A percentile compares a stretch with the other conserved stretches of the same genome.
Evolutionary conservation across 2,888 invertebrate genomes (phyloP).

Genomic region (Tenthredo scrophulariae): DNA sequence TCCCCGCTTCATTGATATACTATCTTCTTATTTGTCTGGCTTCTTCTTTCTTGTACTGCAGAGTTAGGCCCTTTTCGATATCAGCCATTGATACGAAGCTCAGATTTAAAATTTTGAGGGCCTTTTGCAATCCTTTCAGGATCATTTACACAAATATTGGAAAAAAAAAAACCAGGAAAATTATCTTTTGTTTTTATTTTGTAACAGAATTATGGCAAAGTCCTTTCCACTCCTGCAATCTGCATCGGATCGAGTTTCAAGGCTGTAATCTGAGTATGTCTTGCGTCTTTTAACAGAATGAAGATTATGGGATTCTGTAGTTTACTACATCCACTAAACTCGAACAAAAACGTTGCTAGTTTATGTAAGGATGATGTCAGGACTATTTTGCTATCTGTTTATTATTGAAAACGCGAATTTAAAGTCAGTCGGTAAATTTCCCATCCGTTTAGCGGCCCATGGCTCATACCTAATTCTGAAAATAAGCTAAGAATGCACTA

Average conservation of each 20-base stretch:
- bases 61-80: too few relatives aligned
- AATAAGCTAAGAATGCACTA: neutral
- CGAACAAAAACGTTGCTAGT: neutral
- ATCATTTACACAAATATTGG: too few relatives aligned
- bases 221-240: neutral
- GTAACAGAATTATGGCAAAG: neutral
- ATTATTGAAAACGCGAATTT: neutral
- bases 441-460: neutral
- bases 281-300: neutral
- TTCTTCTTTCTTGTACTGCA: too few relatives aligned
- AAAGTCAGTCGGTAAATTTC: neutral
- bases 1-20: too few relatives aligned
- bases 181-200: too few relatives aligned
- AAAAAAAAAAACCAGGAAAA: too few relatives aligned
- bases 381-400: neutral
- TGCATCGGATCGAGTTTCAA: neutral
- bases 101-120: too few relatives aligned
- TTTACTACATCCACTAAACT: neutral
- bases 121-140: too few relatives aligned
- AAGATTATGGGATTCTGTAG: neutral
- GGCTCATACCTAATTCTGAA: neutral
- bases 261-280: neutral
- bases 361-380: constrained; percentile 9
- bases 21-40: too few relatives aligned
- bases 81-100: too few relatives aligned